These are phyloP conservation scores for Rotaria socialis DNA, from an alignment of 2,888 invertebrate genomes.

Conservation along the genomic window DNA sequence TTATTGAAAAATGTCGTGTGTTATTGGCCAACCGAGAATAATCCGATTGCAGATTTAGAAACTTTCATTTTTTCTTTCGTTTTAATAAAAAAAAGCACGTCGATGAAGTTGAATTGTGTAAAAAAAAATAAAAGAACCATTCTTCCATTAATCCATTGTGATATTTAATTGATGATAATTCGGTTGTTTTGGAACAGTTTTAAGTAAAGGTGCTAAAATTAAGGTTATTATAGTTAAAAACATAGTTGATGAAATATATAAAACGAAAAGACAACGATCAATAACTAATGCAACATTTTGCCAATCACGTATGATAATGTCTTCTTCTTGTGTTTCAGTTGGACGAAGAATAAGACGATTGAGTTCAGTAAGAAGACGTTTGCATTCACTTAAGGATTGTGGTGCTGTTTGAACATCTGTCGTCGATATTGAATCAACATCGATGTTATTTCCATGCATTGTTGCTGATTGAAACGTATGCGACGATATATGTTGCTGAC, in stretches of 20 bases:
- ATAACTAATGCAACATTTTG: constrained; percentile 19
- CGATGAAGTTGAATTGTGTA: not conserved
- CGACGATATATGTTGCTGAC: not conserved
- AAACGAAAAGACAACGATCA: not conserved
- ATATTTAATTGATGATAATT: not conserved
- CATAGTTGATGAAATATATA: not conserved
- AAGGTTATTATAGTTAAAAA: not conserved
- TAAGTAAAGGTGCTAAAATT: constrained; percentile 1
- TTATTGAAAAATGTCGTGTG: not conserved
- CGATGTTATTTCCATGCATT: not conserved
- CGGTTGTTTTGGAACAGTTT: not conserved
- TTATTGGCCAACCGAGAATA: not conserved
- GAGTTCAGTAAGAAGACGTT: not conserved
- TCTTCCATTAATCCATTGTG: not conserved
- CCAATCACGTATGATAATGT: not conserved
- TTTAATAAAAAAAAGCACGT: not conserved
- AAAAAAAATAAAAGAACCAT: not conserved
- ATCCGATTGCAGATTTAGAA: too few relatives aligned
- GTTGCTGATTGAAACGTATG: constrained; percentile 11
- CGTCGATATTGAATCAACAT: not conserved
- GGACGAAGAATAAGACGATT: not conserved
- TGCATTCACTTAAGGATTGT: not conserved
- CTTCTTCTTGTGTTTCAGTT: constrained; percentile 25
- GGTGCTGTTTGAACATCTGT: not conserved
- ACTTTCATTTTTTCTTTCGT: not conserved